phyloP scores from a whole-genome alignment of 2,888 invertebrate genomes.

The Polyommatus icarus region DNA sequence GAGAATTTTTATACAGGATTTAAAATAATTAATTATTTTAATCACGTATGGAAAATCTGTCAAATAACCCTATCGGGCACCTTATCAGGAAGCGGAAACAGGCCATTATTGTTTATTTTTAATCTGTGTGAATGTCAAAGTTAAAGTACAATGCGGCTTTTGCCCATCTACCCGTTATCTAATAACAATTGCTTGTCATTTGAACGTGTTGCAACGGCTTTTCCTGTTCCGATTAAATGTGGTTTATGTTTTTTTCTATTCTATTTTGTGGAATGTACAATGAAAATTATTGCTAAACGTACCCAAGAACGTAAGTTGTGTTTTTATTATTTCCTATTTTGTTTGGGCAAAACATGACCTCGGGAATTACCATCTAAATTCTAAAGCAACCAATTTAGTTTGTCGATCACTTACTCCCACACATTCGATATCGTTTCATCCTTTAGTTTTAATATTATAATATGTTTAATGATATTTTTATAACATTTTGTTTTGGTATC shows the following conservation, averaged over 20 bases:
- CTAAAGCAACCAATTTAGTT: background rate
- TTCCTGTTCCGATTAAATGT: conserved; percentile 18
- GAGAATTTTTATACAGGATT: background rate
- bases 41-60: too few species aligned
- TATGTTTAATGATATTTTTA: background rate
- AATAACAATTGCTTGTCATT: background rate
- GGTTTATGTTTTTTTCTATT: background rate
- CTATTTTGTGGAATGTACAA: background rate
- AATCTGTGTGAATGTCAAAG: conserved; percentile 9
- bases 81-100: too few species aligned
- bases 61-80: too few species aligned
- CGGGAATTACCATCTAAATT: background rate
- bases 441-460: background rate
- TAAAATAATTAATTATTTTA: background rate
- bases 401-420: background rate
- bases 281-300: conserved; percentile 5
- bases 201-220: conserved; percentile 10
- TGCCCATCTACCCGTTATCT: conserved; percentile 21
- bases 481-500: conserved; percentile 6
- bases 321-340: background rate
- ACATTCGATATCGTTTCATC: background rate
- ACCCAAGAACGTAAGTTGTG: conserved; percentile 25
- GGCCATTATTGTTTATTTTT: conserved; percentile 8
- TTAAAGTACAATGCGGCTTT: background rate
- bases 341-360: background rate